Evolutionary conservation across 2,888 invertebrate species (phyloP).

Genomic region (Cryptosula pallasiana): DNA sequence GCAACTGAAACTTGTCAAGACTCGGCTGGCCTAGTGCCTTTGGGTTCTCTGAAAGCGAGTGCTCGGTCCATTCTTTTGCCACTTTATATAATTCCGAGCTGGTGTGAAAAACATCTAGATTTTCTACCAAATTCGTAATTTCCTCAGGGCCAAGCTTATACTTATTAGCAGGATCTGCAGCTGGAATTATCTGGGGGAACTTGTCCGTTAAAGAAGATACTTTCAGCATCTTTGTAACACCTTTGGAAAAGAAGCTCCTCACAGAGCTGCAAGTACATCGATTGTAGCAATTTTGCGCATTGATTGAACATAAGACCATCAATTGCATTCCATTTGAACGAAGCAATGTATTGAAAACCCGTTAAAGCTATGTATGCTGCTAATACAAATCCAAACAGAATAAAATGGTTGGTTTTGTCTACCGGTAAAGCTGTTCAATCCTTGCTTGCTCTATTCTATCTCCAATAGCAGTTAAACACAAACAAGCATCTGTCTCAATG

Average conservation of each 20-base stretch:
- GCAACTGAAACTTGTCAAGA: neutral
- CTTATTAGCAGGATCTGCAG: neutral
- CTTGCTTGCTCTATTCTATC: neutral
- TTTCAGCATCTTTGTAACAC: neutral
- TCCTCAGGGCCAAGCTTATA: neutral
- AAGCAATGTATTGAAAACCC: too few relatives aligned
- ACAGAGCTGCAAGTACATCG: too few relatives aligned
- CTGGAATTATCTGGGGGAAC: too few relatives aligned
- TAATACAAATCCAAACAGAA: too few relatives aligned
- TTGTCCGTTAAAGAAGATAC: too few relatives aligned
- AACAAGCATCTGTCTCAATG: neutral
- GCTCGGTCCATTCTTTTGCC: neutral
- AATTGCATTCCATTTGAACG: too few relatives aligned
- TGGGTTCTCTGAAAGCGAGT: neutral
- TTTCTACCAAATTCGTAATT: neutral
- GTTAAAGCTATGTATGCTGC: too few relatives aligned
- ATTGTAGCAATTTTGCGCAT: too few relatives aligned
- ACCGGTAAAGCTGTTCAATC: neutral
- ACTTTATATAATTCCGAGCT: neutral
- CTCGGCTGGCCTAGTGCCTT: neutral
- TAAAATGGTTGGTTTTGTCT: too few relatives aligned
- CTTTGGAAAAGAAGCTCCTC: neutral
- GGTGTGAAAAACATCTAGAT: neutral
- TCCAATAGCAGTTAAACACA: neutral
- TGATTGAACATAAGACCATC: too few relatives aligned